Evolutionary conservation across 2,113 vertebrate species (phyloP).

Genomic region (Tor tambroides): DNA sequence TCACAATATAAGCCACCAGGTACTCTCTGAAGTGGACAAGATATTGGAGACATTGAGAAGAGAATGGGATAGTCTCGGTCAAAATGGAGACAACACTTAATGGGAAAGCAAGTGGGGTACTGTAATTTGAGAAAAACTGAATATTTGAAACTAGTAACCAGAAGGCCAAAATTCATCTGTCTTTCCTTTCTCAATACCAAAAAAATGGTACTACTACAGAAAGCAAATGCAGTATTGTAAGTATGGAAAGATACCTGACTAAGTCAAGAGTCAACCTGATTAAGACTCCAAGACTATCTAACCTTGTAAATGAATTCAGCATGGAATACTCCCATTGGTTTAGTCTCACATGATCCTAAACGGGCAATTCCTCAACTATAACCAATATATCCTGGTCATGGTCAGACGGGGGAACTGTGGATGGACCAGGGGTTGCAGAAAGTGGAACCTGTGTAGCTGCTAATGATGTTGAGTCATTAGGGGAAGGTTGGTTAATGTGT

Average conservation of each 20-base stretch:
- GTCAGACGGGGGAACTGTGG: neutral
- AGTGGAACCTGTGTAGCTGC: constrained; percentile 30
- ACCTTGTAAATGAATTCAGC: constrained; percentile 32
- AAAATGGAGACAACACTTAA: neutral
- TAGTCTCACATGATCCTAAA: neutral
- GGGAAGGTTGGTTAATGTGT: neutral
- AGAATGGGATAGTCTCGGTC: neutral
- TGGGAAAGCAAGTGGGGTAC: no score
- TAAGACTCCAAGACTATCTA: neutral
- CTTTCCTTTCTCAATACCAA: neutral
- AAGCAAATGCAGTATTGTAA: neutral
- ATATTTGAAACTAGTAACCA: neutral
- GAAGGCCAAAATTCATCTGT: no score
- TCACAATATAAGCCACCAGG: constrained; percentile 3
- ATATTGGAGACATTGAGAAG: neutral
- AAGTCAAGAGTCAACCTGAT: neutral
- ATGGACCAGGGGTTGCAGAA: neutral
- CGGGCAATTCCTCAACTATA: constrained; percentile 15
- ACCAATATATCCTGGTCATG: neutral
- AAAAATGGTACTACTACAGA: neutral
- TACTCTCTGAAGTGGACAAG: constrained; percentile 3
- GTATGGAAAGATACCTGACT: neutral
- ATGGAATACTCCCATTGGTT: constrained; percentile 3
- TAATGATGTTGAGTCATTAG: constrained; percentile 1
- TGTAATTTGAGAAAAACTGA: neutral